Base-by-base conservation (phyloP, 1,140 invertebrate genomes). In the Heliconius melpomene region DNA sequence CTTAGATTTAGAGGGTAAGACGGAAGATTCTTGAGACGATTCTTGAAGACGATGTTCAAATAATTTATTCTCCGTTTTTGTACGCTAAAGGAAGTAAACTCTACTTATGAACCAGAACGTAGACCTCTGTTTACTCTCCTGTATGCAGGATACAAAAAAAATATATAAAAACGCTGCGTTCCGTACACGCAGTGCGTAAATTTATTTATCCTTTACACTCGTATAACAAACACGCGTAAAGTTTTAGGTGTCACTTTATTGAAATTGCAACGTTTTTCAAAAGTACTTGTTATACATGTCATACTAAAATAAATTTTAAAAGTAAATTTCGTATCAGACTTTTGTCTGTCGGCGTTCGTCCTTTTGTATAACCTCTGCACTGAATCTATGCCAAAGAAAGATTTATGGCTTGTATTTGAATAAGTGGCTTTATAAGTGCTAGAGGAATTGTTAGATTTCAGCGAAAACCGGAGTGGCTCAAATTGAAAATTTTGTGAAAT, bases 221-320 rank as follows among this genome's bases (percentile, higher is more conserved):
- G 72, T 74, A 77, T 75, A 79, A 70, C 60, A 76, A 82, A 75
- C 72, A 74, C 76, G 52, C 80, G 6, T 78, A 79, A 82, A 82
- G 54, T 82, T 84, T 82, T 72, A 73, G 72, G 79, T 79, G 83
- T 84, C 81, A 79, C 79, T 82, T 84, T 84, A 82, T 79, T 40
- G 74, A 80, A 84, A 84, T 82, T 82, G 83, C 79, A 60, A 77
- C 79, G 81, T 84, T 82, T 82, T 84, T 84, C 81, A 78, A 79
- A 75, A 52, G 83, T 77, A 78, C 78, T 79, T 79, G 79, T 78
- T 66, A 26, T 13, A 66, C n/a, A 26, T 66, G 13, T 66, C 60
- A 66, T 66, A 66, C 23, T 66, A 66, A 66, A 66, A 79, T 84
- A 80, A 82, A 80, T 79, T 82, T 76, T 84, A 80, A 84, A 82